Conservation (phyloP, 2,797 vertebrate genomes). For the Setipinna tenuifilis region DNA sequence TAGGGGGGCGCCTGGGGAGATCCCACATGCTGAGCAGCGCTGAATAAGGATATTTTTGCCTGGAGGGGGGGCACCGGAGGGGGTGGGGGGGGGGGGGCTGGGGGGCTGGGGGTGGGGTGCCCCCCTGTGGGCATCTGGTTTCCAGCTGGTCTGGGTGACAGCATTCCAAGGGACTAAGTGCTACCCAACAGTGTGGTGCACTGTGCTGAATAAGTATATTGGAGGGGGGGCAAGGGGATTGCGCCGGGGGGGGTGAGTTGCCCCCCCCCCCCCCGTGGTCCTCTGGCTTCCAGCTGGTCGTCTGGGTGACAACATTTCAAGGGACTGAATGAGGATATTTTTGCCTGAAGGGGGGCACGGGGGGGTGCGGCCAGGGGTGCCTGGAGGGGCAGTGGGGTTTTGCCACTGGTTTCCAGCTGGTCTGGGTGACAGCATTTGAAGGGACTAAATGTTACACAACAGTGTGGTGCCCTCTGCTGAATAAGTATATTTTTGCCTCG, state of each 20-base stretch:
- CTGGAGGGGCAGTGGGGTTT: neutral
- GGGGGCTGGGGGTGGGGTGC: neutral
- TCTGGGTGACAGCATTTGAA: conserved; percentile 1
- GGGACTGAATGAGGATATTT: neutral
- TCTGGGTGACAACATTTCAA: too few species aligned
- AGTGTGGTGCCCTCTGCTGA: neutral
- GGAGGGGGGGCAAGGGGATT: too few species aligned
- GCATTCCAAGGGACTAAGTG: neutral
- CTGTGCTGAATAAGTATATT: neutral
- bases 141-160: neutral
- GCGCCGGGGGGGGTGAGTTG: too few species aligned
- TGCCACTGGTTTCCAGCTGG: neutral
- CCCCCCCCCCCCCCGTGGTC: too few species aligned
- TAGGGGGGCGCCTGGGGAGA: conserved; percentile 49
- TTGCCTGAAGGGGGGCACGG: too few species aligned
- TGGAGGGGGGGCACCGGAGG: too few species aligned
- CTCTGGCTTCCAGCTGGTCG: too few species aligned
- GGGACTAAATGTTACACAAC: neutral
- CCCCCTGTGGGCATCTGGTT: neutral
- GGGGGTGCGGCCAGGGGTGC: neutral
- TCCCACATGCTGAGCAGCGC: neutral
- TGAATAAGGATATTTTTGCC: neutral
- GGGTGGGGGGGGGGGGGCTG: neutral
- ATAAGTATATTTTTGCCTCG: too few species aligned
- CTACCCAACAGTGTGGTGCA: neutral